Evolutionary conservation across 1,140 invertebrate genomes (phyloP), one percentile per base, ranked within the genome.

Genomic region (Drosophila ficusphila): DNA sequence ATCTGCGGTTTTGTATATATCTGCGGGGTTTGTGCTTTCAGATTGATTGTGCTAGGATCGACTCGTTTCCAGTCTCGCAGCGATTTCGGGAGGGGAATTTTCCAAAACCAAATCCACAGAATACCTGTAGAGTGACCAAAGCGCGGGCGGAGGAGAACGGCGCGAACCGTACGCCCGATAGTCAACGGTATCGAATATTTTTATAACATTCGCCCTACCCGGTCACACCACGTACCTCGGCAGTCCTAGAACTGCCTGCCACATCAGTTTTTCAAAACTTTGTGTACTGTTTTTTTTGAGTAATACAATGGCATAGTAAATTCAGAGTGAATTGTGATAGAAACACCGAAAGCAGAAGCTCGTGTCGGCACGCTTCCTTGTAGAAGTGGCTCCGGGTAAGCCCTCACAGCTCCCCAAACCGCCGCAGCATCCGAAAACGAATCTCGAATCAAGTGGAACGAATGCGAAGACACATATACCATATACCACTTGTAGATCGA

Each of bases 51-150:
- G 42, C 49, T 46, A 14, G 39, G 44, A 41, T 54, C 12, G 11
- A 44, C 19, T 47, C 38, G 56, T 62, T 29, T 68, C 64, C 71
- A 72, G 67, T 31, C 31, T 64, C 42, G 34, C 41, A 44, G n/a
- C 19, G 27, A 31, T 74, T 71, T 74, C 58, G 57, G 57, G 44
- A 74, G 74, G 57, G 57, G 44, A 74, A 74, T 74, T 65, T 74
- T 74, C 49, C 58, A 72, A 73, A 70, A 46, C 57, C 36, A 72
- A 61, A 70, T 70, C 52, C 70, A 56, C 61, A 23, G 14, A 39
- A 14, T 25, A 27, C n/a, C 11, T 44, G 36, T 36, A 64, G 39
- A 56, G 56, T 60, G 56, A 38, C 56, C 47, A 33, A 16, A 9
- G 2, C 7, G 25, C 19, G 18, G 23, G n/a, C 39, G 33, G 9